Evolutionary conservation across 1,140 invertebrate genomes (phyloP), one percentile per base, ranked within the genome.

Genomic region (Pentalonia nigronervosa): DNA sequence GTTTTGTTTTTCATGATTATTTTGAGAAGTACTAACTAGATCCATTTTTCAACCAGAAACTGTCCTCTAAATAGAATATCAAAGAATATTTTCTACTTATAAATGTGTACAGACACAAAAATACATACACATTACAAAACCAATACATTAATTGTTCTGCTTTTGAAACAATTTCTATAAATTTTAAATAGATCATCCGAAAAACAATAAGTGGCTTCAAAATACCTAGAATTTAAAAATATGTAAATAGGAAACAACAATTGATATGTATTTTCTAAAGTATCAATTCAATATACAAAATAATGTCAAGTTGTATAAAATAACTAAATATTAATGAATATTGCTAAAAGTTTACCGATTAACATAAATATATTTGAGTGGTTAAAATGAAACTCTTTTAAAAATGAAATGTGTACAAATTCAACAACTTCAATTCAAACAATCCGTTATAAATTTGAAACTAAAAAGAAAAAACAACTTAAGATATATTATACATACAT

Each of bases 341-440:
- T n/a, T 86, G 25, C 11, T 17, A 17, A 86, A 41, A 14, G 17
- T 34, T 86, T 47, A 86, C 45, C 47, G 45, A 47, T 47, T 36
- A 83, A 48, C 17, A 88, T 50, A 17, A 88, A 53, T 88, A 36
- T 36, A 50, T 88, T 23, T 36, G 17, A 88, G 17, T 53, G 8
- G n/a, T 34, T 56, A 0, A 56, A 53, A 48, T 45, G 8, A 86
- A 86, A 86, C 36, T 23, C 25, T 86, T 86, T 86, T 48, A 48
- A 76, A 7, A 48, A 53, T 53, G 14, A 53, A 53, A 45, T 89
- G 17, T 36, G 0, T 30, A 90, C 25, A 14, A 45, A 90, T 36
- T 60, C 53, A 60, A 60, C 14, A 20, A 60, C 34, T 90, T 48
- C 41, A 90, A 90, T 90, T 90, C 53, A 90, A 90, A 67, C 11